These are phyloP conservation scores for Papilio dardanus DNA, from an alignment of 1,140 invertebrate genomes.

Conservation along the genomic window DNA sequence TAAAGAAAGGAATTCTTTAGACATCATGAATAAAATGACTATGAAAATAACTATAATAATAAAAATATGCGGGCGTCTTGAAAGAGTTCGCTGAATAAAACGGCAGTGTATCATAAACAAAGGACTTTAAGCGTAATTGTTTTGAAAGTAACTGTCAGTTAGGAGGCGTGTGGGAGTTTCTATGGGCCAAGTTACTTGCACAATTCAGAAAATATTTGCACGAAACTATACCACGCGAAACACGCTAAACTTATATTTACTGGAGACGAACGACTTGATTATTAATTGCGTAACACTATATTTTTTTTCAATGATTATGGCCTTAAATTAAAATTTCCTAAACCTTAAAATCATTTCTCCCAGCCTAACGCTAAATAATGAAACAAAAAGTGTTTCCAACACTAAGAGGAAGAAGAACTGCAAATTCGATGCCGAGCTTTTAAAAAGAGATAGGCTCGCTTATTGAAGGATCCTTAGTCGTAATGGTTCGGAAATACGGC, in stretches of 20 bases:
- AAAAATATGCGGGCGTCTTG: slow-evolving; percentile 22
- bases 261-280: no score
- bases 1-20: slow-evolving; percentile 13
- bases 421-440: no score
- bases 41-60: slow-evolving; percentile 11
- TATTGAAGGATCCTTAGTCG: no score
- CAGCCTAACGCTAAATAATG: not conserved
- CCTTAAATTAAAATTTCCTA: no score
- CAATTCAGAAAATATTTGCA: slow-evolving; percentile 62
- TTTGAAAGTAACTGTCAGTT: slow-evolving; percentile 68
- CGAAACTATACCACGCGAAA: slow-evolving; percentile 53
- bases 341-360: no score
- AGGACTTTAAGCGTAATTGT: slow-evolving; percentile 58
- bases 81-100: slow-evolving; percentile 29
- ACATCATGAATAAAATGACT: slow-evolving; percentile 7
- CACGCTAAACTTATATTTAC: slow-evolving; percentile 44
- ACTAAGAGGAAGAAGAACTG: no score
- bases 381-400: slow-evolving; percentile 52
- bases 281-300: no score
- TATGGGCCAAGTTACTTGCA: slow-evolving; percentile 58
- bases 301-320: no score
- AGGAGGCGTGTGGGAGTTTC: slow-evolving; percentile 54
- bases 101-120: slow-evolving; percentile 42
- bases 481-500: no score
- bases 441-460: no score